These are phyloP conservation scores for Caenorhabditis panamensis DNA, from an alignment of 2,888 invertebrate genomes.

Conservation along the genomic window DNA sequence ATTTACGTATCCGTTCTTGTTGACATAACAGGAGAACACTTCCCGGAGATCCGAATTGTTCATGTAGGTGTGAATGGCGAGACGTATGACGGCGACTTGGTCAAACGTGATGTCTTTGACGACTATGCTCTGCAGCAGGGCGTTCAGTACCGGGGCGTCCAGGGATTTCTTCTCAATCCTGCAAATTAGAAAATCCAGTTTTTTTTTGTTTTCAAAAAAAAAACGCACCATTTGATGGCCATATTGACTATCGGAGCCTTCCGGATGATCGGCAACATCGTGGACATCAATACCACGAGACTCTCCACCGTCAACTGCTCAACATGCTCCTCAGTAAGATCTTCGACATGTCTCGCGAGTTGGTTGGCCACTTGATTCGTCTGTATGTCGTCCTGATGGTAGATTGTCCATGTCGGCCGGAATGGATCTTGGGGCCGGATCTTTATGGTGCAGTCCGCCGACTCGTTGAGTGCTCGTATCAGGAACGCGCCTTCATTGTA, in stretches of 20 bases:
- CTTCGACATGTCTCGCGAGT: neutral
- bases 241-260: conserved; percentile 14
- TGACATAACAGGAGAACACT: neutral
- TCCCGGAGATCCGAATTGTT: neutral
- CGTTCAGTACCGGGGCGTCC: neutral
- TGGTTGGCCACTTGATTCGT: neutral
- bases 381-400: neutral
- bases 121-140: conserved; percentile 7
- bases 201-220: neutral
- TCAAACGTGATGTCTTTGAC: neutral
- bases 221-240: conserved; percentile 11
- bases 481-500: neutral
- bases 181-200: conserved; percentile 2
- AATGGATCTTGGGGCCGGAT: neutral
- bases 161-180: conserved; percentile 4
- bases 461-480: conserved; percentile 4
- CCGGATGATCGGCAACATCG: neutral
- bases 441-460: neutral
- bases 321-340: neutral
- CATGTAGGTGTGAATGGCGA: conserved; percentile 16
- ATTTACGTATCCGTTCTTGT: neutral
- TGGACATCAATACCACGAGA: conserved; percentile 4
- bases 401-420: conserved; percentile 12
- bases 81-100: neutral
- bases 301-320: neutral